Conservation (phyloP, 2,888 invertebrate species). For the Drosophila kuntzei region DNA sequence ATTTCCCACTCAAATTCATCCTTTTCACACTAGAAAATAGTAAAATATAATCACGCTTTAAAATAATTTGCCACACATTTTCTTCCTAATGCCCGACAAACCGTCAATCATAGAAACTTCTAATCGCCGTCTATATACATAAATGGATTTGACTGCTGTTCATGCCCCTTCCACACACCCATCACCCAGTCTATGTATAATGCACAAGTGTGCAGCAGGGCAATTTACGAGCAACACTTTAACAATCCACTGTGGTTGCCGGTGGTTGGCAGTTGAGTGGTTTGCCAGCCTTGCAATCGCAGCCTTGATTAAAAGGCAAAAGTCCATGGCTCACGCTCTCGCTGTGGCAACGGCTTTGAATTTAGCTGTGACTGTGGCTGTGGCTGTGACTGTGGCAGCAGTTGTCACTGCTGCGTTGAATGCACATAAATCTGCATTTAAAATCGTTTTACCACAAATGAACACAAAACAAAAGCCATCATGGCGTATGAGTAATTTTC, state of each 20-base stretch:
- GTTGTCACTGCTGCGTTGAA: conserved; percentile 64
- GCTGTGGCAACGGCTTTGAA: background rate
- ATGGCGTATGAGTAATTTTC: conserved; percentile 69
- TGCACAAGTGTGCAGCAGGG: conserved; percentile 27
- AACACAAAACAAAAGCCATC: conserved; percentile 54
- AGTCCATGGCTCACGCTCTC: conserved; percentile 42
- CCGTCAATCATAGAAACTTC: conserved; percentile 15
- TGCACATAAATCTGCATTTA: conserved; percentile 79
- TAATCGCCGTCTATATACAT: conserved; percentile 4
- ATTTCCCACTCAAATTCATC: background rate
- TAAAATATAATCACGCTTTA: background rate
- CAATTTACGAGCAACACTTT: conserved; percentile 54
- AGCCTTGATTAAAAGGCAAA: conserved; percentile 72
- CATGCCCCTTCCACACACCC: background rate
- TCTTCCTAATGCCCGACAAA: background rate
- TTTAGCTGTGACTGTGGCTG: background rate
- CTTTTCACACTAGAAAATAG: background rate
- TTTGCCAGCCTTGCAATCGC: conserved; percentile 54
- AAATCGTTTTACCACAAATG: conserved; percentile 70
- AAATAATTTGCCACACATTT: conserved; percentile 2
- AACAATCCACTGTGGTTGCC: conserved; percentile 53
- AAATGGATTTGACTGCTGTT: background rate
- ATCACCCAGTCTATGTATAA: background rate
- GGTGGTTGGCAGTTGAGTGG: conserved; percentile 37
- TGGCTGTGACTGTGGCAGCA: conserved; percentile 19